These are phyloP conservation scores for Brachylomia viminalis DNA, from an alignment of 2,888 invertebrate genomes.

Conservation along the genomic window DNA sequence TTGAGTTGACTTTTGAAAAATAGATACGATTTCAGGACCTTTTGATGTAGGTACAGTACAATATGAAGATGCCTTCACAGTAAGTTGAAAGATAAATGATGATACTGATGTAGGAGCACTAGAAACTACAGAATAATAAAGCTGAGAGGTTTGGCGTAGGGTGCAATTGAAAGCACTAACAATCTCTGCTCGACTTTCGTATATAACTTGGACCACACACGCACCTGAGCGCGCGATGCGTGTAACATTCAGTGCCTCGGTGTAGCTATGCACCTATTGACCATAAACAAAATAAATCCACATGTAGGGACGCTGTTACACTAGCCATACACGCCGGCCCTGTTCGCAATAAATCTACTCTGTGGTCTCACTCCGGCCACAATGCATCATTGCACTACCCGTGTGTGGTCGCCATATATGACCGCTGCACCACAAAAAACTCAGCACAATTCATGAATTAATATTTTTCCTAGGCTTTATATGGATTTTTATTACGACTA, in stretches of 20 bases:
- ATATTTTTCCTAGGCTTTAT: conserved; percentile 69
- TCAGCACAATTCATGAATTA: conserved; percentile 63
- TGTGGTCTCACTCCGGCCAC: conserved; percentile 70
- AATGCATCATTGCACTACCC: conserved; percentile 73
- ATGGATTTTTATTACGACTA: conserved; percentile 69
- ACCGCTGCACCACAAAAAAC: conserved; percentile 70
- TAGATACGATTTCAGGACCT: too few species aligned
- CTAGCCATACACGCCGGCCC: conserved; percentile 72
- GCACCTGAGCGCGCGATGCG: conserved; percentile 59
- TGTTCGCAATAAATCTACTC: conserved; percentile 78
- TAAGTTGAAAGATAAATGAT: background rate
- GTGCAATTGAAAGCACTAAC: background rate
- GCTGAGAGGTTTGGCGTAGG: background rate
- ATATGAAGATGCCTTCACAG: background rate
- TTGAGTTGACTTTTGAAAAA: too few species aligned
- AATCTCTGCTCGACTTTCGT: background rate
- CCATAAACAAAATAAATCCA: conserved; percentile 82
- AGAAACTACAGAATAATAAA: background rate
- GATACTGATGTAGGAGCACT: background rate
- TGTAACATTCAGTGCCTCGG: conserved; percentile 61
- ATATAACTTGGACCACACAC: conserved; percentile 43
- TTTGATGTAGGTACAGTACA: too few species aligned
- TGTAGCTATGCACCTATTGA: conserved; percentile 68
- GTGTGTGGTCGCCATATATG: conserved; percentile 78
- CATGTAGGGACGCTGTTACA: conserved; percentile 72